Evolutionary conservation across 2,113 vertebrate genomes (phyloP).

Genomic region (human): GRCh38 chr15:35198001-35198500

Average conservation of each 20-base stretch:
- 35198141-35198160: conserved; percentile 30
- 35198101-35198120: background rate
- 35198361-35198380: conserved; percentile 80
- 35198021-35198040: background rate
- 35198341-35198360: conserved; percentile 81
- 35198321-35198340: conserved; percentile 81
- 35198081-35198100: conserved; percentile 34
- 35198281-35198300: conserved; percentile 73
- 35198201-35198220: conserved; percentile 57
- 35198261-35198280: conserved; percentile 68
- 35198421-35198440: conserved; percentile 71
- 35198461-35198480: conserved; percentile 73
- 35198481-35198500: conserved; percentile 70
- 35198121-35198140: background rate
- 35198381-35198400: conserved; percentile 82
- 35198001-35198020: conserved; percentile 40
- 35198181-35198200: conserved; percentile 48
- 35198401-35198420: conserved; percentile 79
- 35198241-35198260: conserved; percentile 72
- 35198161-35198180: conserved; percentile 40
- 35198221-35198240: conserved; percentile 63
- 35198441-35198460: conserved; percentile 78
- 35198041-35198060: background rate
- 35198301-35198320: conserved; percentile 77
- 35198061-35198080: background rate